phyloP scores from a whole-genome alignment of 2,113 vertebrate genomes.

The Hemiprocne comata region DNA sequence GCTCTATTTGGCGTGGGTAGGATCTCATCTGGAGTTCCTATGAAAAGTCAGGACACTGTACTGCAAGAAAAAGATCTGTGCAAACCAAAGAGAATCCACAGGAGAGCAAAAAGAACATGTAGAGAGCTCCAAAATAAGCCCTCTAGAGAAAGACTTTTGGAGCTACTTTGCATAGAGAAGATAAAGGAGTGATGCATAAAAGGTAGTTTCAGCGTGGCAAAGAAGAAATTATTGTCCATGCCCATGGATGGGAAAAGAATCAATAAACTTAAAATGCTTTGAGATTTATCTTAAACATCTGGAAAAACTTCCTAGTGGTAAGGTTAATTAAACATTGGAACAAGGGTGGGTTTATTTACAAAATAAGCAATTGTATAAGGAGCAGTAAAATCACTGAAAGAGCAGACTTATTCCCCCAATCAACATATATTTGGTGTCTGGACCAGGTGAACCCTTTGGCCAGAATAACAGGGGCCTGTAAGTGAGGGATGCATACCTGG shows the following conservation, averaged over 20 bases:
- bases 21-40: neutral
- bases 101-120: neutral
- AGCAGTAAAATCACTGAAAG: neutral
- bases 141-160: neutral
- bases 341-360: neutral
- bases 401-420: neutral
- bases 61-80: neutral
- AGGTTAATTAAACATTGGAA: neutral
- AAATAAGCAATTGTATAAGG: neutral
- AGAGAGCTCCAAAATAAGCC: neutral
- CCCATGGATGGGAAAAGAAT: neutral
- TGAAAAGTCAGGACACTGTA: neutral
- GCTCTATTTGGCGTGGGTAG: neutral
- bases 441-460: neutral
- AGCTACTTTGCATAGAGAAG: neutral
- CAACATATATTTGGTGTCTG: neutral
- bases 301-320: neutral
- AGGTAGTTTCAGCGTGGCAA: neutral
- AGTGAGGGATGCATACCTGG: neutral
- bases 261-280: neutral
- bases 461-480: accelerated
- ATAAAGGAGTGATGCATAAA: neutral
- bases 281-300: neutral
- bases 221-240: neutral
- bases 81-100: neutral